A percentile compares a stretch with the other conserved stretches of the same genome.
These are phyloP conservation scores for Leuciscus waleckii DNA, from an alignment of 2,797 vertebrate genomes.

Conservation along the genomic window DNA sequence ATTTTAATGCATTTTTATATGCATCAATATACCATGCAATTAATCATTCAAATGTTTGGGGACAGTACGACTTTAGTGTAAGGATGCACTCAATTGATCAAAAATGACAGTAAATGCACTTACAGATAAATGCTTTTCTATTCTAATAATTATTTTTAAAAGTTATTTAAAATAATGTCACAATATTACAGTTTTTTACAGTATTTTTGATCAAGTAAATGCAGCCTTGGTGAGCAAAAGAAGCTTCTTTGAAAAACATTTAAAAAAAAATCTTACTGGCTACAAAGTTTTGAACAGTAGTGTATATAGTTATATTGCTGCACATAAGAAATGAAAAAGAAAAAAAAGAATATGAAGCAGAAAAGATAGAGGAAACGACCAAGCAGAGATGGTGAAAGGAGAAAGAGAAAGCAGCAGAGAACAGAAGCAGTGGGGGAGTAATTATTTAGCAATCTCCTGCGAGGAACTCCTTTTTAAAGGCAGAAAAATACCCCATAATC, in stretches of 20 bases:
- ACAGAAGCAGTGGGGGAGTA: constrained; percentile 55
- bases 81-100: background rate
- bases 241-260: background rate
- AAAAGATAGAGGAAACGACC: background rate
- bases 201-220: background rate
- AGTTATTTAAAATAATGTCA: background rate
- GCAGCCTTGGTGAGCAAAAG: background rate
- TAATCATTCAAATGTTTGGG: background rate
- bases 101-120: background rate
- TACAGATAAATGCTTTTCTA: background rate
- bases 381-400: constrained; percentile 17
- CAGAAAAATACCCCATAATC: constrained; percentile 52
- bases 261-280: background rate
- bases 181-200: background rate
- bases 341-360: constrained; percentile 14
- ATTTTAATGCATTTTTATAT: background rate
- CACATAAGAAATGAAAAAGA: background rate
- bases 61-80: background rate
- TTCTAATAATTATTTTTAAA: background rate
- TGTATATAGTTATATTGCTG: background rate
- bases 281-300: background rate
- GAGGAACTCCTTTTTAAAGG: constrained; percentile 48
- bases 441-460: constrained; percentile 56
- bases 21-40: background rate
- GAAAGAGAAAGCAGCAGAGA: constrained; percentile 1